Conservation (phyloP, 2,888 invertebrate species). For the Diabrotica balteata region DNA sequence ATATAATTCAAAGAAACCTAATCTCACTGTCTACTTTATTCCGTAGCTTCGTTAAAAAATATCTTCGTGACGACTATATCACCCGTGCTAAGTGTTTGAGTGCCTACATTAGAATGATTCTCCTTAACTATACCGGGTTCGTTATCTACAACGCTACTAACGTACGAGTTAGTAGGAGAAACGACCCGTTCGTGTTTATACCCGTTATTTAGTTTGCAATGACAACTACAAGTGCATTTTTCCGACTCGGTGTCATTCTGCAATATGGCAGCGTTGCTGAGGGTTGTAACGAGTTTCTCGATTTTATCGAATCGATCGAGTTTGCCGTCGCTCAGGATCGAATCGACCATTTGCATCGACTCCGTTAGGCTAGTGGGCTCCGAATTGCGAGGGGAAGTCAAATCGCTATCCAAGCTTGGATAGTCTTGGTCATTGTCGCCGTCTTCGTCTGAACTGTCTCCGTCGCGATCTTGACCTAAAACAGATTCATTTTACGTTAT, state of each 20-base stretch:
- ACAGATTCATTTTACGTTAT: background rate
- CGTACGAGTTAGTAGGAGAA: slow-evolving; percentile 54
- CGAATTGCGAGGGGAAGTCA: slow-evolving; percentile 75
- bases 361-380: slow-evolving; percentile 85
- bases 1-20: slow-evolving; percentile 2
- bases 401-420: slow-evolving; percentile 81
- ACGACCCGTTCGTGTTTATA: slow-evolving; percentile 52
- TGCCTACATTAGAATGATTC: slow-evolving; percentile 67
- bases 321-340: slow-evolving; percentile 79
- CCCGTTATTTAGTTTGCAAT: slow-evolving; percentile 52
- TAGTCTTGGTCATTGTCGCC: slow-evolving; percentile 77
- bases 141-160: slow-evolving; percentile 47
- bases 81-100: slow-evolving; percentile 89
- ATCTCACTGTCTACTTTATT: slow-evolving; percentile 34
- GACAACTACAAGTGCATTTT: slow-evolving; percentile 64
- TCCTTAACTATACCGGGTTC: slow-evolving; percentile 60
- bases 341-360: slow-evolving; percentile 89
- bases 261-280: slow-evolving; percentile 79
- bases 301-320: slow-evolving; percentile 88
- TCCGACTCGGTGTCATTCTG: slow-evolving; percentile 63
- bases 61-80: slow-evolving; percentile 92
- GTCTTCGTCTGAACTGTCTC: slow-evolving; percentile 77
- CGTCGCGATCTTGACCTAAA: slow-evolving; percentile 70
- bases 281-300: slow-evolving; percentile 84
- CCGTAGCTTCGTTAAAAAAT: slow-evolving; percentile 58